These are phyloP conservation scores for Galeruca laticollis DNA, from an alignment of 2,888 invertebrate genomes.

Conservation along the genomic window DNA sequence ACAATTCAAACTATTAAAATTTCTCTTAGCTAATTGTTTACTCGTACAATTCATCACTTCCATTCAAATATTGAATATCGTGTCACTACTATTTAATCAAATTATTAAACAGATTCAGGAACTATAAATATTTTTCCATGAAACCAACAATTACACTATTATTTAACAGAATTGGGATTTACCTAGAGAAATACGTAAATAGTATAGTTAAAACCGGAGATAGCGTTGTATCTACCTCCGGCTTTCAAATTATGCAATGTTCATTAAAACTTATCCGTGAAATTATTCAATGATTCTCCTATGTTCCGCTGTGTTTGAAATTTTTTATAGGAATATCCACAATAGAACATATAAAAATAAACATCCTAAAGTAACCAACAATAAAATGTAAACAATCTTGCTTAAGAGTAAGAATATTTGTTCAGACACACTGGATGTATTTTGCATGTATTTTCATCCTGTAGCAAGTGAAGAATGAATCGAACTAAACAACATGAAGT, in stretches of 20 bases:
- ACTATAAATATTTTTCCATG: neutral
- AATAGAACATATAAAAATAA: neutral
- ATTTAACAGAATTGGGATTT: slow-evolving; percentile 32
- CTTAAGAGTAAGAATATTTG: too few relatives aligned
- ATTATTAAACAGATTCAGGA: slow-evolving; percentile 1
- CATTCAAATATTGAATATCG: neutral
- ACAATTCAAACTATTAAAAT: too few relatives aligned
- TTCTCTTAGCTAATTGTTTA: neutral
- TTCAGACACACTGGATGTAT: too few relatives aligned
- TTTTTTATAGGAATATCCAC: neutral
- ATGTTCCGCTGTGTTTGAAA: slow-evolving; percentile 4
- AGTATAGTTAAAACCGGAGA: slow-evolving; percentile 31
- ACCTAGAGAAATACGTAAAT: slow-evolving; percentile 26
- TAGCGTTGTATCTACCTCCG: slow-evolving; percentile 32
- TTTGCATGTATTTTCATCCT: too few relatives aligned
- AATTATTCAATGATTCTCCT: slow-evolving; percentile 3
- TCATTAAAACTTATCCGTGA: slow-evolving; percentile 2
- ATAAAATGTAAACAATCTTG: too few relatives aligned
- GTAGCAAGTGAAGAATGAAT: too few relatives aligned
- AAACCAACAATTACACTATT: neutral
- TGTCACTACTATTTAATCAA: neutral
- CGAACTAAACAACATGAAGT: too few relatives aligned
- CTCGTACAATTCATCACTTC: neutral
- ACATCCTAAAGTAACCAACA: too few relatives aligned
- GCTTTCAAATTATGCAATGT: slow-evolving; percentile 15